Evolutionary conservation across 2,797 vertebrate genomes (phyloP).

Genomic region (Diplodus sargus): DNA sequence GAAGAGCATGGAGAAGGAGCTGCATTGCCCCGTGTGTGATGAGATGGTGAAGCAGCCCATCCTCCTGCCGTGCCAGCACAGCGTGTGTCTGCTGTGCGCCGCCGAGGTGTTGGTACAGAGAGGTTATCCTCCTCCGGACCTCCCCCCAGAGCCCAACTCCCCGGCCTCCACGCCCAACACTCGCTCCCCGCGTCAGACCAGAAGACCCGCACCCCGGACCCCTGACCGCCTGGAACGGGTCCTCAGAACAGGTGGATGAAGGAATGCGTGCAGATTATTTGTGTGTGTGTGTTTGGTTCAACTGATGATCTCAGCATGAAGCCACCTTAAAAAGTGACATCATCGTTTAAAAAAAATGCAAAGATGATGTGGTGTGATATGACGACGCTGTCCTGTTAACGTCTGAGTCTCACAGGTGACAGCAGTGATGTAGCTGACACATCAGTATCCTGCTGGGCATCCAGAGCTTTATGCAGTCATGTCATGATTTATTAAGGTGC

Average conservation of each 20-base stretch:
- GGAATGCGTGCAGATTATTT: background rate
- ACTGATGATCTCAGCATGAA: constrained; percentile 21
- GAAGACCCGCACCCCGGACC: constrained; percentile 87
- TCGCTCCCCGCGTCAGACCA: constrained; percentile 91
- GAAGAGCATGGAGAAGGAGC: constrained; percentile 97
- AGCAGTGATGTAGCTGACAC: constrained; percentile 25
- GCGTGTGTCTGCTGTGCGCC: constrained; percentile 94
- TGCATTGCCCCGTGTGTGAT: constrained; percentile 94
- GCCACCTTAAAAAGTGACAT: constrained; percentile 13
- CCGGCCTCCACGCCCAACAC: constrained; percentile 92
- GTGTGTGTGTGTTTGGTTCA: background rate
- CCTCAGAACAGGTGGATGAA: constrained; percentile 90
- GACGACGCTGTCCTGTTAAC: constrained; percentile 16
- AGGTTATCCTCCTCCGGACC: constrained; percentile 91
- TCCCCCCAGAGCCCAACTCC: constrained; percentile 93
- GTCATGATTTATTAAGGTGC: constrained; percentile 42
- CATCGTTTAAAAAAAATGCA: constrained; percentile 20
- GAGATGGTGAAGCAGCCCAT: constrained; percentile 97
- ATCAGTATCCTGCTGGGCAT: constrained; percentile 16
- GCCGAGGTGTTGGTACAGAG: constrained; percentile 93
- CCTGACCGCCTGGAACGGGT: constrained; percentile 92
- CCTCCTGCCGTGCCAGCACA: constrained; percentile 94
- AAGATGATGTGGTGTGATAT: constrained; percentile 5
- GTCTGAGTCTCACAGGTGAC: background rate
- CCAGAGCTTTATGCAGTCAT: constrained; percentile 17